A percentile compares a stretch with the other conserved stretches of the same genome.
phyloP scores from a whole-genome alignment of 2,797 vertebrate species.

The Channallabes apus region DNA sequence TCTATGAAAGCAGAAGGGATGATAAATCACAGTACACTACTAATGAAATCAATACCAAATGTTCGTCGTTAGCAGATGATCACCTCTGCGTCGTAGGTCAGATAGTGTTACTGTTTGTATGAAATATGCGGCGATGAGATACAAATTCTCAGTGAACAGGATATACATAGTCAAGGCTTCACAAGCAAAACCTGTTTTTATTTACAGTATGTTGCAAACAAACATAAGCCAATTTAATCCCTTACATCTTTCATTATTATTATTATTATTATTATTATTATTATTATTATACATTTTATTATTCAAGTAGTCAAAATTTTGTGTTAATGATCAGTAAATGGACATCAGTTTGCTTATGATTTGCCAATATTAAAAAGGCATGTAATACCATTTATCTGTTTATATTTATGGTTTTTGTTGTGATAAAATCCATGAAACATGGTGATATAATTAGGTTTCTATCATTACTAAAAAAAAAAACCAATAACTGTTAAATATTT shows the following conservation, averaged over 20 bases:
- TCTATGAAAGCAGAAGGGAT: neutral
- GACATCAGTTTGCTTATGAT: too few relatives aligned
- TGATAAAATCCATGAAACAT: neutral
- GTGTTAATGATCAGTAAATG: too few relatives aligned
- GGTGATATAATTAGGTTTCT: neutral
- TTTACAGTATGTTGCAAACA: constrained; percentile 2
- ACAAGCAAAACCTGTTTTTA: neutral
- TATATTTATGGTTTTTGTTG: neutral
- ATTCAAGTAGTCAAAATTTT: too few relatives aligned
- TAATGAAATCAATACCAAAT: constrained; percentile 4
- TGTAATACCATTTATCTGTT: neutral
- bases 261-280: too few relatives aligned
- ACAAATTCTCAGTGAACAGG: neutral
- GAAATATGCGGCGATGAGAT: neutral
- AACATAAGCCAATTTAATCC: neutral
- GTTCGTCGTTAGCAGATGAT: neutral
- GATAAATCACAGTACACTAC: neutral
- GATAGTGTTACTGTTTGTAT: neutral
- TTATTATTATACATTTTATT: too few relatives aligned
- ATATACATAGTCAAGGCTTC: neutral
- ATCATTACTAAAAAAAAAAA: neutral
- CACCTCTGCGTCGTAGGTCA: neutral
- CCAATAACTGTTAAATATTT: neutral
- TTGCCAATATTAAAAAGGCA: too few relatives aligned
- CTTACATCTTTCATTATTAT: too few relatives aligned